Percentiles rank a stretch among this genome's conserved stretches.
phyloP scores from a whole-genome alignment of 2,888 invertebrate species.

The Drosophila aldrichi region DNA sequence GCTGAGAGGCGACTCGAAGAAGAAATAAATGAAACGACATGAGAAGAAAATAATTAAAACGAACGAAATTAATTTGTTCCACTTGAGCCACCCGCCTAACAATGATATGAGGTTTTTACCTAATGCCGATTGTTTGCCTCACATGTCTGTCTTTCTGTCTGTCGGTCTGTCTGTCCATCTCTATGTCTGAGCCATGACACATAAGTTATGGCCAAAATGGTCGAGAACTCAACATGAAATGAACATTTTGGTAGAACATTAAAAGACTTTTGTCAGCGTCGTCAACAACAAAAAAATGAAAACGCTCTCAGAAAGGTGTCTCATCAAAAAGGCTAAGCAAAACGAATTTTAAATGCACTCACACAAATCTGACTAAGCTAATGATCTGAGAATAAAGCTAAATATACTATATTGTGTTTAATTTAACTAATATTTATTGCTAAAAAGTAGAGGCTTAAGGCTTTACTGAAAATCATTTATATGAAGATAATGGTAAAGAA shows the following conservation, averaged over 20 bases:
- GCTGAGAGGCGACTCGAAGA: slow-evolving; percentile 1
- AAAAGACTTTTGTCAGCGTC: slow-evolving; percentile 47
- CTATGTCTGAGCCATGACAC: slow-evolving; percentile 69
- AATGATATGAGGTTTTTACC: slow-evolving; percentile 73
- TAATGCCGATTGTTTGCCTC: slow-evolving; percentile 42
- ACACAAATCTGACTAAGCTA: not conserved
- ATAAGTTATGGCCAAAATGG: slow-evolving; percentile 59
- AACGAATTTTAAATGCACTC: slow-evolving; percentile 23
- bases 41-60: slow-evolving; percentile 64
- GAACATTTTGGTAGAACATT: slow-evolving; percentile 58
- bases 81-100: slow-evolving; percentile 80
- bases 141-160: slow-evolving; percentile 14
- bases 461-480: too few relatives aligned
- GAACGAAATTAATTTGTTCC: slow-evolving; percentile 80
- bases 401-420: not conserved
- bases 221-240: slow-evolving; percentile 52
- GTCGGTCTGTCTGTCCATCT: slow-evolving; percentile 17
- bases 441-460: too few relatives aligned
- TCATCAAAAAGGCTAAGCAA: not conserved
- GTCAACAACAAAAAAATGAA: slow-evolving; percentile 18
- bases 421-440: too few relatives aligned
- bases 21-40: slow-evolving; percentile 8
- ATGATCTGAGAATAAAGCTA: not conserved
- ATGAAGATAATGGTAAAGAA: too few relatives aligned
- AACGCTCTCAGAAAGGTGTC: slow-evolving; percentile 5